These are phyloP conservation scores for Ophioninae sp. DNA, from an alignment of 2,888 invertebrate genomes.

Conservation along the genomic window DNA sequence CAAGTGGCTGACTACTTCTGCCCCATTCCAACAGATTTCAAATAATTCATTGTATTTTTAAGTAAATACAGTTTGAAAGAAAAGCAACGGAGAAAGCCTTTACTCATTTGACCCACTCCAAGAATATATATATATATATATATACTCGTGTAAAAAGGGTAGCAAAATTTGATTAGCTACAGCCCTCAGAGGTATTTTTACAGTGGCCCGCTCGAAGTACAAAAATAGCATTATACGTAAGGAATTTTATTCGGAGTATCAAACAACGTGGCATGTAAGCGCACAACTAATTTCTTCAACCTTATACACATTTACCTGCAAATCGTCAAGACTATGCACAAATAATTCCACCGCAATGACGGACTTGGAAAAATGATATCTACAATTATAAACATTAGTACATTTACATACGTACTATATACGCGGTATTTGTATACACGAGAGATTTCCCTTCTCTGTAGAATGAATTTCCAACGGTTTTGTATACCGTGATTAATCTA, in stretches of 20 bases:
- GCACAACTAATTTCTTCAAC: conserved; percentile 49
- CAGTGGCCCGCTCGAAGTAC: neutral
- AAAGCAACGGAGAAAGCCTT: conserved; percentile 37
- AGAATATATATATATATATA: neutral
- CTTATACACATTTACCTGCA: conserved; percentile 32
- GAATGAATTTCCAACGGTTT: conserved; percentile 31
- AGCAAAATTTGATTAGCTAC: neutral
- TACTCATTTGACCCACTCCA: conserved; percentile 12
- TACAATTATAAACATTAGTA: conserved; percentile 39
- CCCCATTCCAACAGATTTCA: conserved; percentile 75
- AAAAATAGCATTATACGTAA: conserved; percentile 10
- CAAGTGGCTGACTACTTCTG: conserved; percentile 70
- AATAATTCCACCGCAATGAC: conserved; percentile 50
- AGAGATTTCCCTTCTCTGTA: conserved; percentile 22
- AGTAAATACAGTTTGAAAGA: conserved; percentile 77
- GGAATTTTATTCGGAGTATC: conserved; percentile 53
- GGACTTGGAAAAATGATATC: conserved; percentile 43
- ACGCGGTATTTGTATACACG: conserved; percentile 42
- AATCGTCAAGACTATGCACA: conserved; percentile 52
- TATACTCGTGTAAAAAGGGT: neutral
- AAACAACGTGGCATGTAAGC: conserved; percentile 45
- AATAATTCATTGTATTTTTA: conserved; percentile 75
- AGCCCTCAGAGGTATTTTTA: neutral
- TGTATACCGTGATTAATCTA: conserved; percentile 28
- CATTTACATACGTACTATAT: conserved; percentile 16